Evolutionary conservation across 2,888 invertebrate species (phyloP).

Genomic region (Drosophila incognita): DNA sequence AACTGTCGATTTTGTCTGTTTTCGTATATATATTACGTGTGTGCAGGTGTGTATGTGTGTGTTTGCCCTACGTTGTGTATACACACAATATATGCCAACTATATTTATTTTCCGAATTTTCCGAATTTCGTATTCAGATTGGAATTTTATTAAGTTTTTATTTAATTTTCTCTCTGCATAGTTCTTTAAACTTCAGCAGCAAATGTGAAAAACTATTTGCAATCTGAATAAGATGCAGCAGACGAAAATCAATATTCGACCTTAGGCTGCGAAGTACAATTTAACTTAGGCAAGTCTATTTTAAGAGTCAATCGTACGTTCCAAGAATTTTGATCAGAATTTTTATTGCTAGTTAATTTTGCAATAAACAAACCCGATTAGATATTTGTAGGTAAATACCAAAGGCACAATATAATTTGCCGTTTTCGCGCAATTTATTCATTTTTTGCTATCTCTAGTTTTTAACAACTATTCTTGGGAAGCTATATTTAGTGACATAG

Average conservation of each 20-base stretch:
- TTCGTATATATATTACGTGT: neutral
- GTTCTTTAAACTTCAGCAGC: constrained; percentile 17
- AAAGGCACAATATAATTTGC: neutral
- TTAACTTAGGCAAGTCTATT: neutral
- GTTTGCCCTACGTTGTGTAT: neutral
- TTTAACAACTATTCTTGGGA: neutral
- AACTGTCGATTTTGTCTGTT: neutral
- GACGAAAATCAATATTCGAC: neutral
- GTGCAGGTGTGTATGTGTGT: neutral
- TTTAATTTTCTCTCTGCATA: constrained; percentile 12
- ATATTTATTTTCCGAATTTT: constrained; percentile 11
- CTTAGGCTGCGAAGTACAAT: neutral
- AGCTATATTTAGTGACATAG: neutral
- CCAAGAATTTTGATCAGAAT: neutral
- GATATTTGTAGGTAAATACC: neutral
- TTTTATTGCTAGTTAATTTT: neutral
- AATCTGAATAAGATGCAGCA: neutral
- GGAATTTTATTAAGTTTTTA: constrained; percentile 20
- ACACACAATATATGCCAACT: neutral
- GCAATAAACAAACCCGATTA: neutral
- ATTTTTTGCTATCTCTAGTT: neutral
- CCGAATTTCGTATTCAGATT: constrained; percentile 16
- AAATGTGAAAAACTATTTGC: constrained; percentile 11
- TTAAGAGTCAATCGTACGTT: neutral
- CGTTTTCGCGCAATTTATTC: neutral